These are phyloP conservation scores for Muscicapa adusta DNA, from an alignment of 2,113 vertebrate genomes.

Conservation along the genomic window DNA sequence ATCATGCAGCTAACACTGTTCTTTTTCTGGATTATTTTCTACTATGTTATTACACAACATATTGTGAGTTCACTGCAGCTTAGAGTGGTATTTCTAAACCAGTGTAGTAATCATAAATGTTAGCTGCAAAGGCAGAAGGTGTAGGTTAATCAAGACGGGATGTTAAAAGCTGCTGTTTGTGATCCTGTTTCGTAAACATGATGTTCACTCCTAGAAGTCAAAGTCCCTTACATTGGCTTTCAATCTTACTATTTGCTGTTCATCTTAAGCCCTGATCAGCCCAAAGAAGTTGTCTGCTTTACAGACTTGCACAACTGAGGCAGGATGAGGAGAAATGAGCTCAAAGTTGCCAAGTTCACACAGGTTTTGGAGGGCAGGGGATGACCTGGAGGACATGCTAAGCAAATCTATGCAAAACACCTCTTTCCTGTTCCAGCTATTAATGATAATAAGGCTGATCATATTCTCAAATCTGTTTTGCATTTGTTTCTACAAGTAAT, in stretches of 20 bases:
- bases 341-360: background rate
- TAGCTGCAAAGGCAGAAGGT: background rate
- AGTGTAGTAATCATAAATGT: background rate
- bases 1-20: background rate
- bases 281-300: background rate
- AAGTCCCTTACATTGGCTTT: background rate
- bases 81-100: background rate
- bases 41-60: background rate
- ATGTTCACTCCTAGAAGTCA: background rate
- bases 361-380: background rate
- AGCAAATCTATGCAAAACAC: background rate
- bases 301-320: background rate
- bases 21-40: background rate
- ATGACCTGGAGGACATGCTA: background rate
- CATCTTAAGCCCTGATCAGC: background rate
- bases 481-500: background rate
- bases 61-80: background rate
- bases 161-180: background rate
- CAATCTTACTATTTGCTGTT: background rate
- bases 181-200: background rate
- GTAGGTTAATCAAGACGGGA: background rate
- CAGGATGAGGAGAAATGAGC: background rate
- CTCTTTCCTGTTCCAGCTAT: background rate
- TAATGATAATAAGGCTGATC: background rate
- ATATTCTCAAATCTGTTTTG: background rate